Evolutionary conservation across 2,113 vertebrate genomes (phyloP).

Genomic region (Elanus axillaris): DNA sequence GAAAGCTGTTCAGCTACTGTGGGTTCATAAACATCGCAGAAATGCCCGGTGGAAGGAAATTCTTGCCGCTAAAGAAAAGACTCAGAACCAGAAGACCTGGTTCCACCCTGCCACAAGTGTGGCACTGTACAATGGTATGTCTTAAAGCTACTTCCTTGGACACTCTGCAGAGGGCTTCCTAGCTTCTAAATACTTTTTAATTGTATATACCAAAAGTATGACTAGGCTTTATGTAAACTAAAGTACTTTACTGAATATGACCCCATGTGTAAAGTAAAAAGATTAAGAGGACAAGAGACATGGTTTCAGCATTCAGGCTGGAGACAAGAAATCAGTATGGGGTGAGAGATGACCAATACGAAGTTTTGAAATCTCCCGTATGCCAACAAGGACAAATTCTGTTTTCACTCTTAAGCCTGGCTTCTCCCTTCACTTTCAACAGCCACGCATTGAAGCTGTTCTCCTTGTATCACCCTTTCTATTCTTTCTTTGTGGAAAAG

Average conservation of each 20-base stretch:
- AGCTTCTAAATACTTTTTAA: background rate
- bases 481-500: background rate
- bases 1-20: background rate
- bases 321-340: background rate
- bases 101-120: background rate
- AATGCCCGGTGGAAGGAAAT: slow-evolving; percentile 12
- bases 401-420: background rate
- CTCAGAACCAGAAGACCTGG: slow-evolving; percentile 39
- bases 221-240: background rate
- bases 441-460: background rate
- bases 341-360: background rate
- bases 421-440: background rate
- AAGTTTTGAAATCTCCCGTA: background rate
- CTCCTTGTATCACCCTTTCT: background rate
- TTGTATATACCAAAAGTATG: background rate
- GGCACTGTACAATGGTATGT: background rate
- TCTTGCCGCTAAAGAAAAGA: background rate
- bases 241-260: background rate
- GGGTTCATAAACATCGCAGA: background rate
- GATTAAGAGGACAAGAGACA: background rate
- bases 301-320: background rate
- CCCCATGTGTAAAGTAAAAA: background rate
- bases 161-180: background rate
- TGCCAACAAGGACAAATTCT: background rate
- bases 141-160: background rate